Conservation (phyloP, 2,113 vertebrate species). For the Urocynchramus pylzowi region DNA sequence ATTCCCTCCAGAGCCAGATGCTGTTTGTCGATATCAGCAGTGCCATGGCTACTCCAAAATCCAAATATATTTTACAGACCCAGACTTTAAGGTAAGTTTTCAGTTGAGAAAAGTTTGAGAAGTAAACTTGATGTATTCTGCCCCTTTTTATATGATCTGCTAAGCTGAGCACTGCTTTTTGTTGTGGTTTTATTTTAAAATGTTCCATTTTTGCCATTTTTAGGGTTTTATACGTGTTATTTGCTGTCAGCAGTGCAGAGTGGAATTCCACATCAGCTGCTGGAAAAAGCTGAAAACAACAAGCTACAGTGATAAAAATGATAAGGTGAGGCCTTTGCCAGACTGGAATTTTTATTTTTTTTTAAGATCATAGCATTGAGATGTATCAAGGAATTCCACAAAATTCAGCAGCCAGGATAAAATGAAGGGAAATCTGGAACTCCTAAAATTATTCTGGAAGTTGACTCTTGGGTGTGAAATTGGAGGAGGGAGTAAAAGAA, state of each 20-base stretch:
- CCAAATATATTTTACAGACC: constrained; percentile 90
- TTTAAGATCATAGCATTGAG: neutral
- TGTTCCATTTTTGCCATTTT: neutral
- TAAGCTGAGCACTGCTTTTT: neutral
- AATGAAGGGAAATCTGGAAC: neutral
- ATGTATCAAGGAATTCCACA: neutral
- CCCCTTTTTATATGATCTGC: neutral
- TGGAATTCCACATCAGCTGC: constrained; percentile 91
- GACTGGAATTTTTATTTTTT: neutral
- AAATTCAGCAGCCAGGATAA: neutral
- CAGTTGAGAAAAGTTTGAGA: neutral
- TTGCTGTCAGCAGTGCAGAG: constrained; percentile 85
- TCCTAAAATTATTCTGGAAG: neutral
- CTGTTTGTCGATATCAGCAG: constrained; percentile 81
- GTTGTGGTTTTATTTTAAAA: neutral
- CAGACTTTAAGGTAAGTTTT: constrained; percentile 89
- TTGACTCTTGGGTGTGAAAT: neutral
- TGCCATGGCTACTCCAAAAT: constrained; percentile 77
- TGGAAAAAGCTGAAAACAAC: constrained; percentile 89
- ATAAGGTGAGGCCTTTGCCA: constrained; percentile 80
- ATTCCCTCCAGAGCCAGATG: constrained; percentile 88
- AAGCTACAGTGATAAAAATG: constrained; percentile 83
- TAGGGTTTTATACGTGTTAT: constrained; percentile 89
- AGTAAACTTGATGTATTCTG: neutral
- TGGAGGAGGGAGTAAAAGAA: neutral